phyloP scores from a whole-genome alignment of 1,140 invertebrate species.

The Pygmarrhopalites habei region DNA sequence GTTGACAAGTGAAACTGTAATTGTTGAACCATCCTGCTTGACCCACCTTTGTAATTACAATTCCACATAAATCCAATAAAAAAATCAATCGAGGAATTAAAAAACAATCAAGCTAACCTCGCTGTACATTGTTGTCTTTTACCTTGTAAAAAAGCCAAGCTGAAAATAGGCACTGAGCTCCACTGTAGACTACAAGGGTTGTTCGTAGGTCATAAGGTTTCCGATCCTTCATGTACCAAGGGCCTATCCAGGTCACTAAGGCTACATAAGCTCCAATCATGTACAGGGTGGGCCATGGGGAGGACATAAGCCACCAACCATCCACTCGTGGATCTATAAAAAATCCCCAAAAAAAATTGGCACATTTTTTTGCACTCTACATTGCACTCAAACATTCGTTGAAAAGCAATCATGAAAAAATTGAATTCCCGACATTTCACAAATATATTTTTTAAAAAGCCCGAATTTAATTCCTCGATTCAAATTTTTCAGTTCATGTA shows the following conservation, averaged over 20 bases:
- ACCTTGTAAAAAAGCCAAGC: constrained; percentile 76
- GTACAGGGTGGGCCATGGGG: constrained; percentile 74
- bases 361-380: too few species aligned
- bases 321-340: constrained; percentile 85
- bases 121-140: too few species aligned
- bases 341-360: too few species aligned
- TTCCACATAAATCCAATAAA: constrained; percentile 24
- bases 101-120: too few species aligned
- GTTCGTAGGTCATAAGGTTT: constrained; percentile 72
- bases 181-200: constrained; percentile 73
- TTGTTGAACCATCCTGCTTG: constrained; percentile 54
- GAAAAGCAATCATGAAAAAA: too few species aligned
- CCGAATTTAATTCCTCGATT: too few species aligned
- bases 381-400: too few species aligned
- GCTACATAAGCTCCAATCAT: constrained; percentile 78
- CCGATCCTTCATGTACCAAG: constrained; percentile 76
- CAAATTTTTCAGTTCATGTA: too few species aligned
- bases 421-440: too few species aligned
- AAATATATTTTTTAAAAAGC: too few species aligned
- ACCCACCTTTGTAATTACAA: constrained; percentile 57
- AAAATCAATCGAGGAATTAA: too few species aligned
- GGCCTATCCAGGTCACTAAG: constrained; percentile 73
- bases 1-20: constrained; percentile 81
- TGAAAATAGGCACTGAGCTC: constrained; percentile 74
- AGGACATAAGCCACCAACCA: constrained; percentile 81